These are phyloP conservation scores for Brachionichthys hirsutus DNA, from an alignment of 2,113 vertebrate genomes.

Conservation along the genomic window DNA sequence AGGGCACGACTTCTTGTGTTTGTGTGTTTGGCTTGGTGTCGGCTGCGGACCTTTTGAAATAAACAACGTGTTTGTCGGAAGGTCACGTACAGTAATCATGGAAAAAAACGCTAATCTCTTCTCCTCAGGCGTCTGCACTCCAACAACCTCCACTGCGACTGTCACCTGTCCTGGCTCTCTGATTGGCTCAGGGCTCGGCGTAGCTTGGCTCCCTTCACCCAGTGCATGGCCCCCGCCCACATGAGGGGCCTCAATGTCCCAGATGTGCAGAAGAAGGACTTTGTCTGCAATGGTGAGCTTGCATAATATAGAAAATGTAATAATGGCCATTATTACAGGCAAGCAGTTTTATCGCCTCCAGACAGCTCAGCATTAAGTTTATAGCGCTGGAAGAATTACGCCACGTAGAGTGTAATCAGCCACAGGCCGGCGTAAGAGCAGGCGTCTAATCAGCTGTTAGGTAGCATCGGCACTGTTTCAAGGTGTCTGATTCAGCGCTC, in stretches of 20 bases:
- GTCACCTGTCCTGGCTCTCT: conserved; percentile 96
- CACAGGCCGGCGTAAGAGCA: conserved; percentile 45
- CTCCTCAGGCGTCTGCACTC: conserved; percentile 90
- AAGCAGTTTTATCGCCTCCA: conserved; percentile 40
- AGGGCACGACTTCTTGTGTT: conserved; percentile 23
- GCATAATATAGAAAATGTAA: neutral
- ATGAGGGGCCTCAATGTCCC: conserved; percentile 95
- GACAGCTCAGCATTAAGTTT: conserved; percentile 41
- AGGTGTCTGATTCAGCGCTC: conserved; percentile 63
- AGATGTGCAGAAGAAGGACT: conserved; percentile 97
- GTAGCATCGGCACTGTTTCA: conserved; percentile 51
- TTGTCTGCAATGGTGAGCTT: conserved; percentile 87
- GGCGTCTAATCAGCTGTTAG: conserved; percentile 55
- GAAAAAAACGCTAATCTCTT: neutral
- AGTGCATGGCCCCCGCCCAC: conserved; percentile 93
- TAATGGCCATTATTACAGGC: conserved; percentile 23
- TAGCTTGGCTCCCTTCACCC: conserved; percentile 93
- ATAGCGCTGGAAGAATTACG: conserved; percentile 39
- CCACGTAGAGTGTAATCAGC: conserved; percentile 52
- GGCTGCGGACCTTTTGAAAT: too few relatives aligned
- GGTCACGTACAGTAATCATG: neutral
- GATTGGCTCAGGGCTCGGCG: conserved; percentile 94
- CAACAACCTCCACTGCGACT: conserved; percentile 96
- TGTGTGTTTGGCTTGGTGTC: neutral
- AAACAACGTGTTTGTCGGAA: neutral